Base-by-base conservation (phyloP, 2,888 invertebrate genomes). In the Torymus auratus region DNA sequence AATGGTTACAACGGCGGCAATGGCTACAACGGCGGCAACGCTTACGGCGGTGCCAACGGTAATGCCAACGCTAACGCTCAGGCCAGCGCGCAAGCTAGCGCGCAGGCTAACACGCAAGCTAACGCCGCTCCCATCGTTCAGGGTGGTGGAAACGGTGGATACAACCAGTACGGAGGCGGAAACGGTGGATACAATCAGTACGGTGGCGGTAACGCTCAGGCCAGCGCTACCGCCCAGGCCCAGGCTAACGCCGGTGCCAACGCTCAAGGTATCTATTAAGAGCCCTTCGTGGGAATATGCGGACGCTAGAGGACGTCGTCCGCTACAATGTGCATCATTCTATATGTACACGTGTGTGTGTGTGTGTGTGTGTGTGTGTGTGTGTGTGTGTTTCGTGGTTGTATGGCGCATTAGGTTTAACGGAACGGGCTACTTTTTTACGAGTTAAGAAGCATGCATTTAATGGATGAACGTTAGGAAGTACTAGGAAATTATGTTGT, bases 201-300 rank as follows among this genome's bases (percentile, higher is more conserved):
- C n/a, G 69, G 15, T 2, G 41, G 28, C 2, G 41, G n/a, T 15
- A 56, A n/a, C 23, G 28, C 53, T 20, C 28, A 52, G 2, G 64
- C 62, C 15, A 71, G 73, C 28, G 84, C 87, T 10, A 84, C 84
- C 7, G 73, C 70, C 53, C 55, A 70, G 12, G 74, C 74, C 15
- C 67, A 77, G 20, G 84, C 87, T n/a, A 84, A 84, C 5, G 84
- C 86, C 2, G 75, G 84, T 50, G 83, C 87, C 13, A 73, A 84
- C 4, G 83, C 85, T 3, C 65, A 75, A 15, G 71, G 17, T 15
- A 2, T 20, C 20, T 20, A 20, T 20, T 20, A 10, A 41, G 5
- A 41, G 7, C 3, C 28, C 5, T 28, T 5, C 28, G 28, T 5
- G 28, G 5, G 28, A 28, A 28, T 28, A 28, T 2, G 41, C 7